Evolutionary conservation across 2,888 invertebrate species (phyloP).

Genomic region (Scaptomyza flava): DNA sequence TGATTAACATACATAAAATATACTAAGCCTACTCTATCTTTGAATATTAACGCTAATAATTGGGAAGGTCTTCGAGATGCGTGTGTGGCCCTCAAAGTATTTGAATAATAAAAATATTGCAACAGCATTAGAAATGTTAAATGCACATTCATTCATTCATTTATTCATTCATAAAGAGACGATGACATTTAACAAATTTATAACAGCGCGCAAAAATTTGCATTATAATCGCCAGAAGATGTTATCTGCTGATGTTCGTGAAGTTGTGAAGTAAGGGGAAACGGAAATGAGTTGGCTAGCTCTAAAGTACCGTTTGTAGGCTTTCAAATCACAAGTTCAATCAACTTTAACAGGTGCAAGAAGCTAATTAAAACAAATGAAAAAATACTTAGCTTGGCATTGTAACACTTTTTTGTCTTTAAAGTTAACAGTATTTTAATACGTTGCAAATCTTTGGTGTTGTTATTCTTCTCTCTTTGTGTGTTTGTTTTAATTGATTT

Average conservation of each 20-base stretch:
- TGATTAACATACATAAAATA: slow-evolving; percentile 56
- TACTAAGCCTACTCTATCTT: slow-evolving; percentile 9
- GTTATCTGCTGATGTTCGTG: too few species aligned
- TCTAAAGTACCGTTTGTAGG: slow-evolving; percentile 39
- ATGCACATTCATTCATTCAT: slow-evolving; percentile 18
- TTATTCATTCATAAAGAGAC: slow-evolving; percentile 3
- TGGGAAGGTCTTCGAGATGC: slow-evolving; percentile 52
- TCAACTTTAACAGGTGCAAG: slow-evolving; percentile 43
- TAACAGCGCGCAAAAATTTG: slow-evolving; percentile 38
- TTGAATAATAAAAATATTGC: slow-evolving; percentile 39
- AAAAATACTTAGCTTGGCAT: background rate
- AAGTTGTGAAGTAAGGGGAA: slow-evolving; percentile 25
- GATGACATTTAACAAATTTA: slow-evolving; percentile 40
- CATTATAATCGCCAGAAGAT: slow-evolving; percentile 44
- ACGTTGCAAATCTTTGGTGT: background rate
- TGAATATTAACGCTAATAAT: slow-evolving; percentile 51
- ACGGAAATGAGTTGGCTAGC: slow-evolving; percentile 71
- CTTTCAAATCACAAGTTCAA: slow-evolving; percentile 45
- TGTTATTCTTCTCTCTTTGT: background rate
- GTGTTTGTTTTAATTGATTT: slow-evolving; percentile 17
- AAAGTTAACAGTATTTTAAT: background rate
- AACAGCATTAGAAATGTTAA: background rate
- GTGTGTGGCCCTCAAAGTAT: slow-evolving; percentile 39
- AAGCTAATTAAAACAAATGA: background rate
- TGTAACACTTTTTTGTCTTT: background rate